Percentiles rank a stretch among this genome's conserved stretches.
Evolutionary conservation across 2,113 vertebrate species (phyloP).

Genomic region (Catharus bicknelli): DNA sequence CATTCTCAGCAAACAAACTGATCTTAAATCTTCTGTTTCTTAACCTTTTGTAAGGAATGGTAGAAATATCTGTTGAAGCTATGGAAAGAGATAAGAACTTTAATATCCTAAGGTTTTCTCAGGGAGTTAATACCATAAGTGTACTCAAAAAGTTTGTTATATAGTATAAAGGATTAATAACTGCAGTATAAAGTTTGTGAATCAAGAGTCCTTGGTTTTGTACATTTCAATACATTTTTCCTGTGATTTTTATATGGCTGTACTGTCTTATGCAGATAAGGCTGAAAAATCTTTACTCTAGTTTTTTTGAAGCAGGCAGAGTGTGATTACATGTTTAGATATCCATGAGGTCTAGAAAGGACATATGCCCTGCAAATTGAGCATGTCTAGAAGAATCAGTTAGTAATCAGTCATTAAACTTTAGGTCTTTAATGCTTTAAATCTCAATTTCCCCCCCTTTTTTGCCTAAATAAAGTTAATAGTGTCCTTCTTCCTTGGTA

Average conservation of each 20-base stretch:
- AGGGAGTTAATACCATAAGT: not conserved
- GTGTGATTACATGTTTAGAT: not conserved
- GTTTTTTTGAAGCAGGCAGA: not conserved
- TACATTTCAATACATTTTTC: not conserved
- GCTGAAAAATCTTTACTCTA: not conserved
- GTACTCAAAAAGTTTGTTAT: not conserved
- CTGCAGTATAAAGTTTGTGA: not conserved
- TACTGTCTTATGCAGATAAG: not conserved
- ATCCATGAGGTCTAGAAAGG: not conserved
- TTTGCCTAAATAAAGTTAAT: not conserved
- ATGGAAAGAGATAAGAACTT: slow-evolving; percentile 22
- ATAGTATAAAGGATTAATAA: not conserved
- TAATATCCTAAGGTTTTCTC: slow-evolving; percentile 22
- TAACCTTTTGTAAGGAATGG: not conserved
- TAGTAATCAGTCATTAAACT: not conserved
- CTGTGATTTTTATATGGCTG: not conserved
- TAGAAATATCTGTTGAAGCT: slow-evolving; percentile 20
- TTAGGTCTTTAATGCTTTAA: not conserved
- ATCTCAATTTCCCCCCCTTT: not conserved
- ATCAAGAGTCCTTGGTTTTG: not conserved
- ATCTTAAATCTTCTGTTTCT: slow-evolving; percentile 13
- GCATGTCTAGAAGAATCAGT: not conserved
- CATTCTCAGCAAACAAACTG: slow-evolving; percentile 1
- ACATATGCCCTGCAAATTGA: not conserved
- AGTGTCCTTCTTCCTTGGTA: not conserved